Conservation (phyloP, 2,888 invertebrate genomes). For the Cosmia pyralina region DNA sequence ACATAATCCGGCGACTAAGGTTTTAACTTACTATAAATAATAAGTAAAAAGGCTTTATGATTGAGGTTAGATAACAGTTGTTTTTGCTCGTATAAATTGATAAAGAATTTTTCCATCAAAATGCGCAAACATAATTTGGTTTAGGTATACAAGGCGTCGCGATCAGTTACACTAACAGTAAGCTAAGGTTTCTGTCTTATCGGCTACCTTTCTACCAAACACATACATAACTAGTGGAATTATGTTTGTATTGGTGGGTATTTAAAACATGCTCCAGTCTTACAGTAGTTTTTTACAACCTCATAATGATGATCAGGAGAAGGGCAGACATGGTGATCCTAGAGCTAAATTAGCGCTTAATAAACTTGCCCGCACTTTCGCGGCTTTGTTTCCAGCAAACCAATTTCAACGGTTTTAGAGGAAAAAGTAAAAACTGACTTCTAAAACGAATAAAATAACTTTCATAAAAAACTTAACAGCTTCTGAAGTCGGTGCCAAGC, state of each 20-base stretch:
- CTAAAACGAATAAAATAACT: too few relatives aligned
- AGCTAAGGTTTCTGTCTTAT: constrained; percentile 41
- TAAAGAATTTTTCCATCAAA: constrained; percentile 56
- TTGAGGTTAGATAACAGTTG: constrained; percentile 50
- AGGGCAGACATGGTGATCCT: neutral
- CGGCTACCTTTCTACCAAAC: constrained; percentile 18
- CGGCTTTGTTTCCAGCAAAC: neutral
- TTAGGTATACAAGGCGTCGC: constrained; percentile 46
- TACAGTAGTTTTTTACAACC: neutral
- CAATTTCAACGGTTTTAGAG: neutral
- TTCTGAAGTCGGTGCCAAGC: too few relatives aligned
- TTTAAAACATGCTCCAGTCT: neutral
- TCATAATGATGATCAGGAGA: too few relatives aligned
- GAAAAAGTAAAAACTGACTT: too few relatives aligned
- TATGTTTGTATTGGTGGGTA: constrained; percentile 11
- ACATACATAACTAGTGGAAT: constrained; percentile 5
- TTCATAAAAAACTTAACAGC: too few relatives aligned
- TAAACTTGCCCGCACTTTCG: neutral
- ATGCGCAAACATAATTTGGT: constrained; percentile 62
- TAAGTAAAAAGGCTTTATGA: constrained; percentile 44
- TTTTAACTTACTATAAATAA: constrained; percentile 39
- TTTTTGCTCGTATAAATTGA: constrained; percentile 49
- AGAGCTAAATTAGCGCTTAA: neutral
- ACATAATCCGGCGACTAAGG: constrained; percentile 20
- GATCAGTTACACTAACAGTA: constrained; percentile 58